A percentile compares a stretch with the other conserved stretches of the same genome.
Evolutionary conservation across 1,140 invertebrate species (phyloP).

Genomic region (Apis mellifera): DNA sequence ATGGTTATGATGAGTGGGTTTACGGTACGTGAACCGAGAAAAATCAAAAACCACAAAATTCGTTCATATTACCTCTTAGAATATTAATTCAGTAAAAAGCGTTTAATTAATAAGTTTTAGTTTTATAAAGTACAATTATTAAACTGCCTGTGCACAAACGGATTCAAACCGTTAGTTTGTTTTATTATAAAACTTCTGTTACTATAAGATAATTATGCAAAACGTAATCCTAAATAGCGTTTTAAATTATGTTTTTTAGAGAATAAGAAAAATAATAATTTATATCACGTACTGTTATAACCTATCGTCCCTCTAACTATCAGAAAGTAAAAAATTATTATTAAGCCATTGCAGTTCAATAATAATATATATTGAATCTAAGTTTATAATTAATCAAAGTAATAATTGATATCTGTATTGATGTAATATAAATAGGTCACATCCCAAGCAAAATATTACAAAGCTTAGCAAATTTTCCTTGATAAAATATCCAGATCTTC

Average conservation of each 20-base stretch:
- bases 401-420: slow-evolving; percentile 61
- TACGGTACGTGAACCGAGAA: slow-evolving; percentile 54
- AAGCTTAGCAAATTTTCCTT: slow-evolving; percentile 38
- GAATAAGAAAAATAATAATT: slow-evolving; percentile 18
- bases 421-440: slow-evolving; percentile 59
- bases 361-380: slow-evolving; percentile 51
- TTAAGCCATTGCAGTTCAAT: slow-evolving; percentile 48
- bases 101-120: slow-evolving; percentile 27
- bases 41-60: slow-evolving; percentile 55
- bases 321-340: slow-evolving; percentile 64
- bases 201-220: slow-evolving; percentile 22
- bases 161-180: slow-evolving; percentile 22
- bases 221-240: slow-evolving; percentile 25
- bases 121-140: slow-evolving; percentile 46
- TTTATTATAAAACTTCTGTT: slow-evolving; percentile 26
- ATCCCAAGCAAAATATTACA: slow-evolving; percentile 47
- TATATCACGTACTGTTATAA: slow-evolving; percentile 60
- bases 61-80: slow-evolving; percentile 8
- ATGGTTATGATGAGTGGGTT: slow-evolving; percentile 50
- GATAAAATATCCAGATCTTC: slow-evolving; percentile 29
- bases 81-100: slow-evolving; percentile 25
- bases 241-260: slow-evolving; percentile 41
- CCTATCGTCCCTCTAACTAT: slow-evolving; percentile 57
- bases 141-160: slow-evolving; percentile 56
- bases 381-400: slow-evolving; percentile 66